Conservation (phyloP, 1,140 invertebrate genomes). For the Papilio polytes region DNA sequence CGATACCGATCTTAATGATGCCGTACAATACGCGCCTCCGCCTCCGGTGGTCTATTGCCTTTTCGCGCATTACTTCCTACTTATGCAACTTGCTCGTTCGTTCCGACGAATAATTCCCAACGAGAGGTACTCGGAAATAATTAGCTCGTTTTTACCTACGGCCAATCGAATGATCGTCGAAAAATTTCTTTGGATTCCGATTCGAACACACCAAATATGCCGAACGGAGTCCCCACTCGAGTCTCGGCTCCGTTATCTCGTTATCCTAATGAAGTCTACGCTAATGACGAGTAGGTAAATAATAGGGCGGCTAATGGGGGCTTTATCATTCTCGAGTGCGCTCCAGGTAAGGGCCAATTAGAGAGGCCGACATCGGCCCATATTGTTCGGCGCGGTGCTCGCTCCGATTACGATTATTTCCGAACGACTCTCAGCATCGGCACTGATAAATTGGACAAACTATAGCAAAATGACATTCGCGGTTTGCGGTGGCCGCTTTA, state of each 20-base stretch:
- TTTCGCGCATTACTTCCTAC: slow-evolving; percentile 48
- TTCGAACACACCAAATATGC: slow-evolving; percentile 77
- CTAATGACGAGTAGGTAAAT: slow-evolving; percentile 84
- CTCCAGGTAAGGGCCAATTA: slow-evolving; percentile 84
- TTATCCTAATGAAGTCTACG: slow-evolving; percentile 84
- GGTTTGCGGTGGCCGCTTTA: slow-evolving; percentile 70
- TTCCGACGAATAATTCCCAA: slow-evolving; percentile 40
- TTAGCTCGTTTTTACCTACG: slow-evolving; percentile 64
- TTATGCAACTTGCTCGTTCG: slow-evolving; percentile 35
- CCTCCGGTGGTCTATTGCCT: slow-evolving; percentile 59
- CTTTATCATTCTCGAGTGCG: slow-evolving; percentile 83
- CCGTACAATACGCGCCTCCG: slow-evolving; percentile 49
- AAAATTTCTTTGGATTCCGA: slow-evolving; percentile 61
- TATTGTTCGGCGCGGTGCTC: slow-evolving; percentile 81
- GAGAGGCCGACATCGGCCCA: slow-evolving; percentile 81
- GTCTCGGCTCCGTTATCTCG: slow-evolving; percentile 80
- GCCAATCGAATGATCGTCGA: slow-evolving; percentile 57
- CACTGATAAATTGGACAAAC: slow-evolving; percentile 83
- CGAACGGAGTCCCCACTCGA: slow-evolving; percentile 62
- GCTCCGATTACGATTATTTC: slow-evolving; percentile 82
- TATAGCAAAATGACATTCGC: slow-evolving; percentile 79
- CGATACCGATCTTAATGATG: slow-evolving; percentile 61
- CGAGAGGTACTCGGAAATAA: slow-evolving; percentile 64
- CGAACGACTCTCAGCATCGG: slow-evolving; percentile 75
- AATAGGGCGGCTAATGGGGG: slow-evolving; percentile 83